Conservation (phyloP, 2,888 invertebrate genomes). For the Abrostola triplasia region DNA sequence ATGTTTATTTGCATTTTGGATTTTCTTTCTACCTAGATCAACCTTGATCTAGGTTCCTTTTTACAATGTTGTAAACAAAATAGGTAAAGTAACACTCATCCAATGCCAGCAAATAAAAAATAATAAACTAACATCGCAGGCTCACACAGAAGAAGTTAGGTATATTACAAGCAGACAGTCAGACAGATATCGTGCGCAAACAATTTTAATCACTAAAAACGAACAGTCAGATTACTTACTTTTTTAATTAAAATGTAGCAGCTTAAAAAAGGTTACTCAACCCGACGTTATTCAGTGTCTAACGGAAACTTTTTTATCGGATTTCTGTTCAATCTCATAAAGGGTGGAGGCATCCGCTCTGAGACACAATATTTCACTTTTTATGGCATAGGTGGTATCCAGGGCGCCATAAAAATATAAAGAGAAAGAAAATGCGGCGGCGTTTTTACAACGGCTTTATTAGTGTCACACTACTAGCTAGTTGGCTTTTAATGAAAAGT, state of each 20-base stretch:
- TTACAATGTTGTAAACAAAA: too few relatives aligned
- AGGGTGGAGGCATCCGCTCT: slow-evolving; percentile 78
- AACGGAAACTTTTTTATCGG: slow-evolving; percentile 69
- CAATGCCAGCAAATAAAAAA: too few relatives aligned
- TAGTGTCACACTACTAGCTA: slow-evolving; percentile 69
- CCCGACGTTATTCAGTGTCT: slow-evolving; percentile 10
- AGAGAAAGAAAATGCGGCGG: slow-evolving; percentile 76
- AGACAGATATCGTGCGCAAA: slow-evolving; percentile 1
- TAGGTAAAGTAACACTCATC: too few relatives aligned
- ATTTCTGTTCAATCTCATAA: slow-evolving; percentile 82
- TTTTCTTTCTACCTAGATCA: too few relatives aligned
- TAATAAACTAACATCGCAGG: neutral
- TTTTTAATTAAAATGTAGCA: slow-evolving; percentile 4
- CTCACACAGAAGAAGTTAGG: neutral
- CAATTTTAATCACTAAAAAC: slow-evolving; percentile 6
- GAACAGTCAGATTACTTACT: slow-evolving; percentile 5
- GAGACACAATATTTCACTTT: slow-evolving; percentile 85
- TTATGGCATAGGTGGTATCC: slow-evolving; percentile 84
- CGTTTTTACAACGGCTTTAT: slow-evolving; percentile 78
- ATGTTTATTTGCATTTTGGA: too few relatives aligned
- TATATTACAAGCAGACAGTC: neutral
- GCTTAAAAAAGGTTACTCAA: slow-evolving; percentile 7
- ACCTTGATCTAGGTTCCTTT: too few relatives aligned
- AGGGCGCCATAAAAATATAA: slow-evolving; percentile 80
- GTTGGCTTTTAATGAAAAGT: slow-evolving; percentile 62